A percentile compares a stretch with the other conserved stretches of the same genome.
phyloP scores from a whole-genome alignment of 2,888 invertebrate species.

The Cerceris rybyensis region DNA sequence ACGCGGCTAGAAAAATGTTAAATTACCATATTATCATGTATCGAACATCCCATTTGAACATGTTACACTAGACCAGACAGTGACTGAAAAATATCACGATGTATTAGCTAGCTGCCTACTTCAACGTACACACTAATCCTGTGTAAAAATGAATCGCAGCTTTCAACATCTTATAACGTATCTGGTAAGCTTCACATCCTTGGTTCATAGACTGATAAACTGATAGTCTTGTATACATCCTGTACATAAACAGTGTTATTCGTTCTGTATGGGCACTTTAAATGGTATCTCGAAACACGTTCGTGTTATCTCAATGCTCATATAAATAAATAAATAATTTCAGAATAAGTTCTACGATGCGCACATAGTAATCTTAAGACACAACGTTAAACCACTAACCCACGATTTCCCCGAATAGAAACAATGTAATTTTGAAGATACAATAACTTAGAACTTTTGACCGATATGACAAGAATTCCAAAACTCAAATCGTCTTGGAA shows the following conservation, averaged over 20 bases:
- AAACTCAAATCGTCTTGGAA: not conserved
- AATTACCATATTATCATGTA: conserved; percentile 44
- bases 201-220: conserved; percentile 47
- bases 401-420: conserved; percentile 20
- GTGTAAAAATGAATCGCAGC: conserved; percentile 51
- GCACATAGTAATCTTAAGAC: conserved; percentile 7
- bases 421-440: conserved; percentile 24
- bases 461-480: not conserved
- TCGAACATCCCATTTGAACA: conserved; percentile 34
- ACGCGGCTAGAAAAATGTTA: conserved; percentile 55
- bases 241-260: conserved; percentile 48
- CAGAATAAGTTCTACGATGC: conserved; percentile 31
- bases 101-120: conserved; percentile 42
- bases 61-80: conserved; percentile 34
- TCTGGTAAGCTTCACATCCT: conserved; percentile 44
- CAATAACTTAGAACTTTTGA: conserved; percentile 1
- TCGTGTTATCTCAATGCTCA: conserved; percentile 48
- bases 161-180: conserved; percentile 30
- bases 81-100: conserved; percentile 40
- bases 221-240: conserved; percentile 58
- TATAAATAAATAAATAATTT: conserved; percentile 56
- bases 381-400: conserved; percentile 23
- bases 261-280: conserved; percentile 57
- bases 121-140: conserved; percentile 46
- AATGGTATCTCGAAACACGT: conserved; percentile 54